phyloP scores from a whole-genome alignment of 1,140 invertebrate genomes.

The Drepana arcuata region DNA sequence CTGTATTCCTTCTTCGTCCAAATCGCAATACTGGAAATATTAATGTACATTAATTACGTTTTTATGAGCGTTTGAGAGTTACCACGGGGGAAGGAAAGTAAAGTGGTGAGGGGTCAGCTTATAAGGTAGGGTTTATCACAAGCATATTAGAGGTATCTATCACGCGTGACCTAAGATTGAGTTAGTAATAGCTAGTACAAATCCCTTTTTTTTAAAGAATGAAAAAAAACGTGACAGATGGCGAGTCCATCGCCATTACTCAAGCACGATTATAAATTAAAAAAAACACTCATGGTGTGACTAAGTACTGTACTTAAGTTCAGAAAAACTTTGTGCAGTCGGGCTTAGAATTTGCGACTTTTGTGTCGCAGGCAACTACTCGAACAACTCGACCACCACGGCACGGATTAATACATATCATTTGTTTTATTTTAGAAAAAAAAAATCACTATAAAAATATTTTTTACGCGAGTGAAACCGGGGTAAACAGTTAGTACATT shows the following conservation, averaged over 20 bases:
- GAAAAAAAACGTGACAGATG: not conserved
- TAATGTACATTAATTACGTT: slow-evolving; percentile 4
- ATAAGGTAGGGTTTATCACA: not conserved
- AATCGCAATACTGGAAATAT: slow-evolving; percentile 70
- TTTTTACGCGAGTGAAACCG: not conserved
- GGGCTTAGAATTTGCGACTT: too few relatives aligned
- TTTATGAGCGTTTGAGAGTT: not conserved
- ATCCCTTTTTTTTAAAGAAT: not conserved
- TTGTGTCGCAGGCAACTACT: not conserved
- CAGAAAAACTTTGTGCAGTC: too few relatives aligned
- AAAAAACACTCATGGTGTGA: too few relatives aligned
- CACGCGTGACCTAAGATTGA: not conserved
- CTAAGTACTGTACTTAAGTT: too few relatives aligned
- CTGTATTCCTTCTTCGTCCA: slow-evolving; percentile 72
- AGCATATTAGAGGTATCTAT: not conserved
- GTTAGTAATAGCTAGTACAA: not conserved
- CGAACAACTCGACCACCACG: not conserved
- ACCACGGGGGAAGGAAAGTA: too few relatives aligned
- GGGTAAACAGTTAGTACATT: too few relatives aligned
- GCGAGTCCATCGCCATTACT: too few relatives aligned
- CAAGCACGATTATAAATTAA: too few relatives aligned
- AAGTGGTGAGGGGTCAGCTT: too few relatives aligned
- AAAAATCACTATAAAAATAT: not conserved
- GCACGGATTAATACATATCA: not conserved
- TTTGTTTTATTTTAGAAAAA: not conserved